These are phyloP conservation scores for Candidula unifasciata DNA, from an alignment of 2,888 invertebrate species.

Conservation along the genomic window DNA sequence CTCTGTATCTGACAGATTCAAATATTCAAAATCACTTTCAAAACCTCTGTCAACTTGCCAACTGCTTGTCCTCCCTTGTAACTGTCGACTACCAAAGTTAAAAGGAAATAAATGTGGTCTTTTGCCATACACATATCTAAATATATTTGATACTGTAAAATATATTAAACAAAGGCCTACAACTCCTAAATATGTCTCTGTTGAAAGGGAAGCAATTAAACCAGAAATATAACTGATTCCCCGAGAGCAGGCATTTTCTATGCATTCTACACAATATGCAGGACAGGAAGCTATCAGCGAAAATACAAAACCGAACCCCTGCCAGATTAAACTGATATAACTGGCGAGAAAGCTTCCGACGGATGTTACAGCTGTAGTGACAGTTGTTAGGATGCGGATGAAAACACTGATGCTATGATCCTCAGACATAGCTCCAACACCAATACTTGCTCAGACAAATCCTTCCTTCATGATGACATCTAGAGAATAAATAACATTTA, in stretches of 20 bases:
- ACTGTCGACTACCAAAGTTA: constrained; percentile 40
- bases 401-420: neutral
- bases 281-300: constrained; percentile 36
- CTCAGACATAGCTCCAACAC: neutral
- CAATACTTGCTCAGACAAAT: neutral
- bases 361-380: neutral
- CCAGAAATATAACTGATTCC: neutral
- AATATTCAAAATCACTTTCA: constrained; percentile 61
- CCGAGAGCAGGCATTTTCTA: constrained; percentile 56
- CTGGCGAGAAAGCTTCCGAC: constrained; percentile 27
- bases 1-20: constrained; percentile 52
- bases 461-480: neutral
- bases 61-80: constrained; percentile 45
- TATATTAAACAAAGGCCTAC: constrained; percentile 39
- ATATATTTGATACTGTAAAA: constrained; percentile 29
- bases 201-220: neutral
- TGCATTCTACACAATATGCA: neutral
- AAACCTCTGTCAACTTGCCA: constrained; percentile 56
- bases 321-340: constrained; percentile 38
- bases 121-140: neutral
- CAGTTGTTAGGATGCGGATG: neutral
- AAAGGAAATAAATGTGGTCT: constrained; percentile 15
- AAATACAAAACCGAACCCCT: constrained; percentile 42
- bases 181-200: constrained; percentile 56
- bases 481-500: neutral